Conservation (phyloP, 2,113 vertebrate genomes). For the Dicaeum eximium region DNA sequence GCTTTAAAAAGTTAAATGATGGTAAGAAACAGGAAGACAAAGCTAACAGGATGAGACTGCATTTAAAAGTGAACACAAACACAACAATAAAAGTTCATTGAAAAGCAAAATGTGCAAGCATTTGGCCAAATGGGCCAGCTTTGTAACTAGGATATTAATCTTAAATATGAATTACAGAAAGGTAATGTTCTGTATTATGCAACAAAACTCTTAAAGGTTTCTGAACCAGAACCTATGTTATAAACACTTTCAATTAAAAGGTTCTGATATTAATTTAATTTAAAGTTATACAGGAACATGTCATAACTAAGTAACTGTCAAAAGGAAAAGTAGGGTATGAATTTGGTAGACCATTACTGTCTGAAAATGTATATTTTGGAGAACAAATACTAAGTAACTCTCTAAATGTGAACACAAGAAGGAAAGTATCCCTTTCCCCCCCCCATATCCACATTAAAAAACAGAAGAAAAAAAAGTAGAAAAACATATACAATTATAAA, state of each 20-base stretch:
- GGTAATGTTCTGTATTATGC: not conserved
- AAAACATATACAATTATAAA: not conserved
- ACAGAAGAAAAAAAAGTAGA: not conserved
- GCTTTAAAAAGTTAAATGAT: not conserved
- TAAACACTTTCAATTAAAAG: not conserved
- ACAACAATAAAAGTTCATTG: not conserved
- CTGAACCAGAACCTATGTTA: not conserved
- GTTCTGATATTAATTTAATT: not conserved
- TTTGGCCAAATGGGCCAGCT: not conserved
- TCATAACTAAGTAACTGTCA: not conserved
- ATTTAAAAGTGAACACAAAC: not conserved
- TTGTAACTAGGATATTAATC: not conserved
- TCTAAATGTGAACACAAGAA: not conserved
- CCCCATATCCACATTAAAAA: not conserved
- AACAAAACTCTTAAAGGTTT: not conserved
- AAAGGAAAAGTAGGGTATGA: not conserved
- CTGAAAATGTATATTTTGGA: not conserved
- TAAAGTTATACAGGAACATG: not conserved
- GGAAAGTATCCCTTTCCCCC: not conserved
- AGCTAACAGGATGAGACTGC: not conserved
- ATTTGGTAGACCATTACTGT: not conserved
- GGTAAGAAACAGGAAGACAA: not conserved
- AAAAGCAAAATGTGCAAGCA: not conserved
- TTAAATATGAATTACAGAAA: not conserved
- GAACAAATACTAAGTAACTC: not conserved